phyloP scores from a whole-genome alignment of 2,888 invertebrate species.

The Eurois occulta region DNA sequence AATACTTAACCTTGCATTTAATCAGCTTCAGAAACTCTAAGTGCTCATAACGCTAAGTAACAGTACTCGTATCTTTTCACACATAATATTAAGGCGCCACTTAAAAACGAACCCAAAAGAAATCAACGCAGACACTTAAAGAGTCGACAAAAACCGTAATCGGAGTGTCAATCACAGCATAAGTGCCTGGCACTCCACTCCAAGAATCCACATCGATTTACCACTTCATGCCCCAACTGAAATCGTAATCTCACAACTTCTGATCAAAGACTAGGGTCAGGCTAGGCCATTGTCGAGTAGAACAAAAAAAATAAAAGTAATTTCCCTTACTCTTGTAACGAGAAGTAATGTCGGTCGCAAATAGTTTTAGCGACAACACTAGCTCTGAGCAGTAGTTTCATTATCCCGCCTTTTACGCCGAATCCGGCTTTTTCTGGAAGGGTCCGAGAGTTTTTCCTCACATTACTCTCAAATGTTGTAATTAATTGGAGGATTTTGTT shows the following conservation, averaged over 20 bases:
- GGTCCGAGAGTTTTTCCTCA: slow-evolving; percentile 40
- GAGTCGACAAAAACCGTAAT: slow-evolving; percentile 12
- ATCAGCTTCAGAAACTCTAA: neutral
- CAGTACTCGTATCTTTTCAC: neutral
- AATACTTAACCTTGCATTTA: neutral
- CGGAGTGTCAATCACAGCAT: slow-evolving; percentile 21
- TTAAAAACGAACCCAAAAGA: slow-evolving; percentile 6
- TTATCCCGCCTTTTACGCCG: slow-evolving; percentile 34
- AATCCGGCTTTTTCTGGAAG: slow-evolving; percentile 38
- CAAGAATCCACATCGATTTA: slow-evolving; percentile 28
- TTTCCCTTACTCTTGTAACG: slow-evolving; percentile 41
- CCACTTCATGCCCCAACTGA: slow-evolving; percentile 19
- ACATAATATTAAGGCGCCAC: neutral
- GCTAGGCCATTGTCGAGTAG: slow-evolving; percentile 4
- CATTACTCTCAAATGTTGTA: slow-evolving; percentile 43
- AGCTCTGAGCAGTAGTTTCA: slow-evolving; percentile 38
- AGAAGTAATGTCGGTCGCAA: slow-evolving; percentile 53
- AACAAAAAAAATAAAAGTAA: slow-evolving; percentile 43
- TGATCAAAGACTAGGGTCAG: neutral
- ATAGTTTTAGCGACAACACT: slow-evolving; percentile 47
- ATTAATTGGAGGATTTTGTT: slow-evolving; percentile 44
- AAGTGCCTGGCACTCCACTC: slow-evolving; percentile 4
- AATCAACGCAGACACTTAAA: slow-evolving; percentile 2
- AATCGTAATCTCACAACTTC: slow-evolving; percentile 10
- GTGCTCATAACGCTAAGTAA: neutral